Percentiles rank a stretch among this genome's conserved stretches.
Conservation (phyloP, 2,888 invertebrate species). For the Agrotis exclamationis region DNA sequence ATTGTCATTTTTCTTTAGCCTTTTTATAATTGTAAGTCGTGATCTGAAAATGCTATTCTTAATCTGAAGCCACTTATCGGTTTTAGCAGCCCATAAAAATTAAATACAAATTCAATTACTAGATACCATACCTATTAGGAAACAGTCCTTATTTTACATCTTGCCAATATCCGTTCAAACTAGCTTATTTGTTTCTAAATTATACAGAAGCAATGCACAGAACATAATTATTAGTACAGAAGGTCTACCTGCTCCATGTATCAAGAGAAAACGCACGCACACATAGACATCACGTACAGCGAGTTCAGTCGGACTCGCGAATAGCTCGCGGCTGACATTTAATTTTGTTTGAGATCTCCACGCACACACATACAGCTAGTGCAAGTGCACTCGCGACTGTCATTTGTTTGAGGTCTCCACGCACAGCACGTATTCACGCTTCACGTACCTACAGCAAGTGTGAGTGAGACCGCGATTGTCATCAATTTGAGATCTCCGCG, state of each 20-base stretch:
- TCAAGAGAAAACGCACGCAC: too few species aligned
- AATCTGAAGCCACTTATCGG: background rate
- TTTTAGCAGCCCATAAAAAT: background rate
- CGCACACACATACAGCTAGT: background rate
- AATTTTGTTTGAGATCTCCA: background rate
- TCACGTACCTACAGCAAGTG: background rate
- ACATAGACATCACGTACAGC: background rate
- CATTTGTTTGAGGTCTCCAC: too few species aligned
- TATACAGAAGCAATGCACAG: slow-evolving; percentile 9
- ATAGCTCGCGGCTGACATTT: background rate
- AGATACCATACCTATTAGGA: slow-evolving; percentile 1
- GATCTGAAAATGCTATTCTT: background rate
- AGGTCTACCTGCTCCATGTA: background rate
- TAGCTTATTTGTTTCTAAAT: slow-evolving; percentile 30
- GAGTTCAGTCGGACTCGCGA: background rate
- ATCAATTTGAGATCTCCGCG: too few species aligned
- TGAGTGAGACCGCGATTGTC: too few species aligned
- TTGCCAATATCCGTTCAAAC: slow-evolving; percentile 40
- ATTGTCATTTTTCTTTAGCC: too few species aligned
- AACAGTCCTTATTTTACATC: slow-evolving; percentile 16
- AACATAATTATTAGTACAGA: background rate
- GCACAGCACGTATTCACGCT: background rate
- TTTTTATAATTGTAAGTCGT: too few species aligned
- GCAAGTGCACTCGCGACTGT: too few species aligned
- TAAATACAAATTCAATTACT: background rate